These are phyloP conservation scores for Laodelphax striatellus DNA, from an alignment of 1,140 invertebrate genomes.

Conservation along the genomic window DNA sequence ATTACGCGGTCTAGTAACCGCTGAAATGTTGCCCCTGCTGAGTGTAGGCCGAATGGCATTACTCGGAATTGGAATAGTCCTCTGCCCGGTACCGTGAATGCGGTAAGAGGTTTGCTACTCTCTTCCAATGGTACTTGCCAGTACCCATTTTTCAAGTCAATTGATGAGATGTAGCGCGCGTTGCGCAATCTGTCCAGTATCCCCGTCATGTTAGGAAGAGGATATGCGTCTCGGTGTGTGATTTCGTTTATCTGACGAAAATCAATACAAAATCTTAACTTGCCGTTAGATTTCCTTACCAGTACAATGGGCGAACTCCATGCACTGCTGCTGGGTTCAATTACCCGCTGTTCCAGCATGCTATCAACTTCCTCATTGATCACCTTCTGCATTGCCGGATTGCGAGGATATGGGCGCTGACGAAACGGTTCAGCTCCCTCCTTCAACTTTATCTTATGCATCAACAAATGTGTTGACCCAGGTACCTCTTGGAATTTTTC, in stretches of 20 bases:
- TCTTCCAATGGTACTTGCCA: neutral
- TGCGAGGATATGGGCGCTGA: too few relatives aligned
- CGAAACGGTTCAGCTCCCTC: too few relatives aligned
- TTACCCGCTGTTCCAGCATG: constrained; percentile 27
- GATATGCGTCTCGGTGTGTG: constrained; percentile 17
- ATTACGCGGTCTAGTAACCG: constrained; percentile 26
- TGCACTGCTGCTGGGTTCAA: constrained; percentile 30
- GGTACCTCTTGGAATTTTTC: too few relatives aligned
- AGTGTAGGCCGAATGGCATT: constrained; percentile 34
- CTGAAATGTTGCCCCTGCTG: constrained; percentile 31
- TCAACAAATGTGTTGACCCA: too few relatives aligned
- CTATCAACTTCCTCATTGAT: constrained; percentile 15
- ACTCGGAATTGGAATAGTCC: constrained; percentile 31
- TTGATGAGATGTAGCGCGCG: neutral
- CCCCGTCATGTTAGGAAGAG: neutral
- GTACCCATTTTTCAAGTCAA: neutral
- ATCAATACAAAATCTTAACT: constrained; percentile 34
- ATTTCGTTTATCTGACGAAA: constrained; percentile 32
- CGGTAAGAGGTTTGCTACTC: neutral
- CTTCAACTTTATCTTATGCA: too few relatives aligned
- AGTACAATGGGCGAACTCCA: constrained; percentile 37
- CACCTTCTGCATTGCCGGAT: neutral
- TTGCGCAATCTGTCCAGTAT: neutral
- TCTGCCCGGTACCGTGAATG: constrained; percentile 16
- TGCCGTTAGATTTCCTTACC: constrained; percentile 38